These are phyloP conservation scores for Polydesmus complanatus DNA, from an alignment of 2,888 invertebrate genomes.

Conservation along the genomic window DNA sequence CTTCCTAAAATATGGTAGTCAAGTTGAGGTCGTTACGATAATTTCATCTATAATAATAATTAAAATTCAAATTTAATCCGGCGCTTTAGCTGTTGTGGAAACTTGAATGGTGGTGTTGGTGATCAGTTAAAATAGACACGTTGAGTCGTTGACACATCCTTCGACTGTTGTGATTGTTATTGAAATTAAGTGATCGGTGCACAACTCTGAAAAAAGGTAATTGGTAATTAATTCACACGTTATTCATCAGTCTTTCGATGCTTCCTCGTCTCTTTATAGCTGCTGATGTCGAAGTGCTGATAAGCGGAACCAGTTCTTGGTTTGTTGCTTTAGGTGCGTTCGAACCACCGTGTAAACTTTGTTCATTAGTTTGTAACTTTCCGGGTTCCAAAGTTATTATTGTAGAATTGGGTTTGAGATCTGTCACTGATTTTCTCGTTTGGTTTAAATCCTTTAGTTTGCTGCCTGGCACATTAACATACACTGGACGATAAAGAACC, in stretches of 20 bases:
- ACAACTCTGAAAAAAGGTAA: no score
- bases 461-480: slow-evolving; percentile 27
- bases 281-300: not conserved
- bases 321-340: not conserved
- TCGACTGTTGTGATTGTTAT: no score
- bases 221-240: not conserved
- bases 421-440: not conserved
- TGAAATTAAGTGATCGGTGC: no score
- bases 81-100: no score
- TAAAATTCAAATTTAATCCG: no score
- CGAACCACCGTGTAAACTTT: not conserved
- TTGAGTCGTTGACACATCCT: no score
- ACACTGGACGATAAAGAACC: slow-evolving; percentile 51
- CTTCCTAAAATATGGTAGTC: no score
- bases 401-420: not conserved
- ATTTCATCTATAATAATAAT: no score
- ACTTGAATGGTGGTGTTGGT: no score
- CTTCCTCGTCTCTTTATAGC: not conserved
- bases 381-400: not conserved
- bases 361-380: not conserved
- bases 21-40: no score
- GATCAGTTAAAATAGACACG: no score
- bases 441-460: slow-evolving; percentile 15
- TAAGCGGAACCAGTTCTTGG: not conserved
- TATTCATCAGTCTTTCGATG: not conserved